Evolutionary conservation across 2,888 invertebrate genomes (phyloP).

Genomic region (Amphimallon solstitiale): DNA sequence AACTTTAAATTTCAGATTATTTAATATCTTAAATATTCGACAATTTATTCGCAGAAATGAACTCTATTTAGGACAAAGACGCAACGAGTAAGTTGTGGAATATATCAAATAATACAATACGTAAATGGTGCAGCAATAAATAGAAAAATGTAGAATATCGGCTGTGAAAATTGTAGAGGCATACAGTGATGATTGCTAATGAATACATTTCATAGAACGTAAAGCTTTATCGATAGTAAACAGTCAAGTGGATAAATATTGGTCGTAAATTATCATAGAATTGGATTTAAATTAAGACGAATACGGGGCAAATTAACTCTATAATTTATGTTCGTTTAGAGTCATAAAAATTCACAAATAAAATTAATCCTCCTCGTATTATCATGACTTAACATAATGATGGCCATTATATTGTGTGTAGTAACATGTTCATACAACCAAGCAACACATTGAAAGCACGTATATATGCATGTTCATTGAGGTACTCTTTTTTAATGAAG

Average conservation of each 20-base stretch:
- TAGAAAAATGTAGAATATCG: no score
- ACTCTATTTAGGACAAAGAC: no score
- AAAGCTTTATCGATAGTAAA: constrained; percentile 15
- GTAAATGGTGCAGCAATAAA: no score
- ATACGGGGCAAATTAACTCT: constrained; percentile 20
- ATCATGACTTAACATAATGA: constrained; percentile 5
- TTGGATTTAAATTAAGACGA: constrained; percentile 32
- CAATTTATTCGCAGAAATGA: no score
- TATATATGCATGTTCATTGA: no score
- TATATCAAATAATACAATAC: no score
- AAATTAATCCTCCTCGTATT: constrained; percentile 24
- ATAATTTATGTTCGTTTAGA: constrained; percentile 29
- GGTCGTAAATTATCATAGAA: constrained; percentile 30
- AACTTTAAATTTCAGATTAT: no score
- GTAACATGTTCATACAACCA: constrained; percentile 5
- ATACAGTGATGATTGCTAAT: neutral
- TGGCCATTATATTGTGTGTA: neutral
- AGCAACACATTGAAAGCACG: no score
- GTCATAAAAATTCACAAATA: constrained; percentile 27
- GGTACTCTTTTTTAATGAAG: no score
- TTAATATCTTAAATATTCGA: no score
- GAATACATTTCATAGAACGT: constrained; percentile 12
- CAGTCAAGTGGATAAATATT: constrained; percentile 13
- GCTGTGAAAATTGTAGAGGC: neutral
- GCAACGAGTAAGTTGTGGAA: no score